Base-by-base conservation (phyloP, 2,797 vertebrate species). In the Sebastolobus alascanus region DNA sequence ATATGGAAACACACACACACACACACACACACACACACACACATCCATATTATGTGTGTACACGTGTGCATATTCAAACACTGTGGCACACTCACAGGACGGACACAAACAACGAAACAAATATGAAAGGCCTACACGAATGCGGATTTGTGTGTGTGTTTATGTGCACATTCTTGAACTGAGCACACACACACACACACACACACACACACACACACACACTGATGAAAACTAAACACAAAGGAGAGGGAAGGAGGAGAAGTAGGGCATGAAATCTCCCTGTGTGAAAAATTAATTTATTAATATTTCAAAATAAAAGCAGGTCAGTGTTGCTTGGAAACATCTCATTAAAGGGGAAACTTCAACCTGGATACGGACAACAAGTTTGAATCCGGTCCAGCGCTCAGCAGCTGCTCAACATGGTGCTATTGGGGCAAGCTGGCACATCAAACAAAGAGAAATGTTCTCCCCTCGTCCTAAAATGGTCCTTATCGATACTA, bases 231-330 rank as follows among this genome's bases (percentile, higher is more conserved):
- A 66, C 29, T 9, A 20, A 46, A 74, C 58, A 83, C 78, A 85
- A 65, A 70, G 27, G 11, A 52, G 27, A 65, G 61, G 43, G 61
- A 61, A 59, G 27, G 50, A 69, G 46, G 63, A 63, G 38, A 89
- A 87, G 33, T 89, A 78, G 87, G 65, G 73, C 84, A 86, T 84
- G 71, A 86, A 78, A 91, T 82, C 38, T 74, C 22, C 18, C 50
- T 10, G 37, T 73, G 64, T 81, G 38, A 75, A 79, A 80, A 83
- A 72, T 43, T 9, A 68, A 83, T 77, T 60, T 72, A 74, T 65
- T 66, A 50, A 75, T 83, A 61, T 86, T 84, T 87, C 66, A 77
- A 70, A 81, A 84, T 79, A 79, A 85, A 84, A 84, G 78, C 67
- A 80, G 46, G 68, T 82, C 65, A 50, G 52, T 55, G 58, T 59